These are phyloP conservation scores for Chaetogeoica ovagalla DNA, from an alignment of 2,888 invertebrate species.

Conservation along the genomic window DNA sequence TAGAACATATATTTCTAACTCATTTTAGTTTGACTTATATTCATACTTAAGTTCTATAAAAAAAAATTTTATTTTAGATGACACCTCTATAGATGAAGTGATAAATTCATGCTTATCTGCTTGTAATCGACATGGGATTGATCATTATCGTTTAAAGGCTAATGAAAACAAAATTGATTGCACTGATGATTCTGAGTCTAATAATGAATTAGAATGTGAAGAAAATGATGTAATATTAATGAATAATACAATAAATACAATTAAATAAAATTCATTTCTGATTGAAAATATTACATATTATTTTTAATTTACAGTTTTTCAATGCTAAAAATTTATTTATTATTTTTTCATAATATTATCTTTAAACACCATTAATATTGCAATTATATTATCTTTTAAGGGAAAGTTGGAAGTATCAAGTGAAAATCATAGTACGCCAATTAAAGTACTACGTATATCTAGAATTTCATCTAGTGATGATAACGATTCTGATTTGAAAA, in stretches of 20 bases:
- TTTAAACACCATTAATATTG: too few relatives aligned
- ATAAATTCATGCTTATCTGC: not conserved
- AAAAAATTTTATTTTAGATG: slow-evolving; percentile 8
- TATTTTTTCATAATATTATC: too few relatives aligned
- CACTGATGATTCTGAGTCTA: not conserved
- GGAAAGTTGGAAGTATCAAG: too few relatives aligned
- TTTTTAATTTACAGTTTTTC: too few relatives aligned
- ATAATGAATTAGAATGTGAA: not conserved
- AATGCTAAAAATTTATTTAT: too few relatives aligned
- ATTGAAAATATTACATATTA: too few relatives aligned
- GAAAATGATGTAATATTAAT: slow-evolving; percentile 13
- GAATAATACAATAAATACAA: too few relatives aligned
- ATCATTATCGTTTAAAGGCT: not conserved
- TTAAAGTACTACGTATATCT: too few relatives aligned
- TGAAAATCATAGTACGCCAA: too few relatives aligned
- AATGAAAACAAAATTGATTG: not conserved
- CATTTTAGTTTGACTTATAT: slow-evolving; percentile 1
- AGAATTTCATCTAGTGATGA: not conserved
- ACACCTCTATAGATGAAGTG: slow-evolving; percentile 6
- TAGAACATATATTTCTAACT: not conserved
- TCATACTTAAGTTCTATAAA: not conserved
- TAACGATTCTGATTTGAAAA: not conserved
- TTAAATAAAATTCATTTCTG: too few relatives aligned
- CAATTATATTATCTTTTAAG: too few relatives aligned
- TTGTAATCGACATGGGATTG: not conserved